Percentiles rank a stretch among this genome's conserved stretches.
These are phyloP conservation scores for Xenops minutus DNA, from an alignment of 2,797 vertebrate genomes.

Conservation along the genomic window DNA sequence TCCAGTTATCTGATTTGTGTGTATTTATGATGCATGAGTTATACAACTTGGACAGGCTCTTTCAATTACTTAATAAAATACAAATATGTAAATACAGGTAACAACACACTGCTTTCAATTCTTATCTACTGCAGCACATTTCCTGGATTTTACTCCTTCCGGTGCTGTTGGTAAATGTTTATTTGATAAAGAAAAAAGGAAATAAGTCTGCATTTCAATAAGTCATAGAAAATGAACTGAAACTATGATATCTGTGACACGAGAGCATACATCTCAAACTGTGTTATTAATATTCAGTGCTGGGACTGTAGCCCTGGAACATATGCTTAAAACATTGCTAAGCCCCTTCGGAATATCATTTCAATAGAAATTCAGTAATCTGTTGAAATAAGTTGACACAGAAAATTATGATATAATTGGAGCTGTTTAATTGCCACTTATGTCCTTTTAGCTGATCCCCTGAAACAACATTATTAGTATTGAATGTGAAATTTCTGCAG, in stretches of 20 bases:
- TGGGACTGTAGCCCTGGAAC: constrained; percentile 8
- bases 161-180: neutral
- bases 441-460: constrained; percentile 26
- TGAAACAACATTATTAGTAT: constrained; percentile 52
- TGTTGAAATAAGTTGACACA: constrained; percentile 31
- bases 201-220: constrained; percentile 55
- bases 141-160: constrained; percentile 17
- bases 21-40: constrained; percentile 2
- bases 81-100: constrained; percentile 33
- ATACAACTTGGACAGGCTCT: neutral
- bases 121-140: constrained; percentile 37
- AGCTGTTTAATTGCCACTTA: constrained; percentile 43
- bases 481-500: constrained; percentile 41
- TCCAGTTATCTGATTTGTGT: neutral
- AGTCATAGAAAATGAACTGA: constrained; percentile 27
- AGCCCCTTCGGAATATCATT: neutral
- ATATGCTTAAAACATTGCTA: constrained; percentile 44
- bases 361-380: constrained; percentile 46
- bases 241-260: constrained; percentile 22
- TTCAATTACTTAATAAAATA: constrained; percentile 26
- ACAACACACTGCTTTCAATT: neutral
- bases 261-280: constrained; percentile 2
- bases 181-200: constrained; percentile 17
- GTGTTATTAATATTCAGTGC: constrained; percentile 16
- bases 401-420: constrained; percentile 39